Evolutionary conservation across 2,888 invertebrate species (phyloP), one percentile per base, ranked within the genome.

Genomic region (Microctonus aethiopoides): DNA sequence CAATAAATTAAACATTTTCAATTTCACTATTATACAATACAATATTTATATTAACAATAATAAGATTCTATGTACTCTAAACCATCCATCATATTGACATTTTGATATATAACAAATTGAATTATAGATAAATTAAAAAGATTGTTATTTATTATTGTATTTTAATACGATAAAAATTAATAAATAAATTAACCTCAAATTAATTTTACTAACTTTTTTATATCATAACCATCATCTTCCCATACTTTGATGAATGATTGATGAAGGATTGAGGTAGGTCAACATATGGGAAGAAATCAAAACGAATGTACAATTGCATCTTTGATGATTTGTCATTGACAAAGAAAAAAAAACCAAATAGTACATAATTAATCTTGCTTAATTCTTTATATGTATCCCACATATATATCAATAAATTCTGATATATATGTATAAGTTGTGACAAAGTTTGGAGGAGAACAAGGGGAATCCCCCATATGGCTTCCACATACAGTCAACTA

Each of bases 401-500:
- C 6, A 20, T 46, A 16, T 16, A 46, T 46, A 46, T 16, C 46
- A 46, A 16, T 46, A 46, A 46, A 46, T n/a, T 46, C 9, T 5
- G 16, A n/a, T 46, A 7, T 7, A 29, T 29, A 3, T 29, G 29
- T 29, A 29, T 16, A n/a, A n/a, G 24, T 24, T 54, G 5, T n/a
- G 16, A 22, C 16, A 63, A 29, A 16, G 29, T n/a, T 52, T n/a
- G n/a, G n/a, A n/a, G 56, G 29, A 36, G 65, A 39, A 32, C 22
- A 67, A 65, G 54, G 39, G 62, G n/a, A 52, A 36, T 16, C 72
- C 69, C 77, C 79, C 81, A 82, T 80, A 79, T 81, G 83, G 79
- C 73, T 75, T 78, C 68, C 81, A 81, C 80, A 83, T 83, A 82
- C 76, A 57, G 61, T 68, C 67, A 46, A 32, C 22, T n/a, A 71